Conservation (phyloP, 2,113 vertebrate species). For the Chloropsis cyanopogon region DNA sequence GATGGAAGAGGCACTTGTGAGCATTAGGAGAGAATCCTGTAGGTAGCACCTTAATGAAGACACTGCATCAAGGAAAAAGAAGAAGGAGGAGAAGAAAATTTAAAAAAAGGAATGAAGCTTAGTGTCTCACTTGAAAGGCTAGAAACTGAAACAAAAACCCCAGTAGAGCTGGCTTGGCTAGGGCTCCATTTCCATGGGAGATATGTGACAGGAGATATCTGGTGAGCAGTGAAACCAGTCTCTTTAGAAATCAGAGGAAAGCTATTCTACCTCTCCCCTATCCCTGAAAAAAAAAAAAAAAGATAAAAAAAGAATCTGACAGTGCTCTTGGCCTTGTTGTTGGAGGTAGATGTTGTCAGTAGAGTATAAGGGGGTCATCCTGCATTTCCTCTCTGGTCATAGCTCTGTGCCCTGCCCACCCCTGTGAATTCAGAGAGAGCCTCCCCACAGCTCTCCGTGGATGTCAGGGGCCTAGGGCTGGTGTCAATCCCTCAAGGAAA, state of each 20-base stretch:
- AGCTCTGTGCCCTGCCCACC: neutral
- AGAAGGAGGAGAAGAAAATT: neutral
- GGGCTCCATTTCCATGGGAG: neutral
- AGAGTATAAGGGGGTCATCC: neutral
- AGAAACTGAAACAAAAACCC: neutral
- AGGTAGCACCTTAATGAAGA: constrained; percentile 20
- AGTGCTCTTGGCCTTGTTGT: neutral
- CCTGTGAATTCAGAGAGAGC: neutral
- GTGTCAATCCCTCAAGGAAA: neutral
- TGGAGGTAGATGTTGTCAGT: neutral
- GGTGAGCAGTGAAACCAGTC: neutral
- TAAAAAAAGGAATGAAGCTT: neutral
- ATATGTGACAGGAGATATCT: neutral
- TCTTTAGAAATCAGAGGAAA: neutral
- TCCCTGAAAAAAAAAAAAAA: neutral
- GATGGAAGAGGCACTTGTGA: constrained; percentile 16
- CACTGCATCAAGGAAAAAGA: neutral
- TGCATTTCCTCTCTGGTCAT: neutral
- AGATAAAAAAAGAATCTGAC: neutral
- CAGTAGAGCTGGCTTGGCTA: neutral
- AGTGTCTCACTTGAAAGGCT: neutral
- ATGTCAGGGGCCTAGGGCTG: rapidly evolving
- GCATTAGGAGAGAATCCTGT: constrained; percentile 1
- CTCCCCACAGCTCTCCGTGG: neutral
- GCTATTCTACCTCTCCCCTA: neutral